A percentile compares a stretch with the other conserved stretches of the same genome.
phyloP scores from a whole-genome alignment of 2,797 vertebrate species.

The Manis pentadactyla region DNA sequence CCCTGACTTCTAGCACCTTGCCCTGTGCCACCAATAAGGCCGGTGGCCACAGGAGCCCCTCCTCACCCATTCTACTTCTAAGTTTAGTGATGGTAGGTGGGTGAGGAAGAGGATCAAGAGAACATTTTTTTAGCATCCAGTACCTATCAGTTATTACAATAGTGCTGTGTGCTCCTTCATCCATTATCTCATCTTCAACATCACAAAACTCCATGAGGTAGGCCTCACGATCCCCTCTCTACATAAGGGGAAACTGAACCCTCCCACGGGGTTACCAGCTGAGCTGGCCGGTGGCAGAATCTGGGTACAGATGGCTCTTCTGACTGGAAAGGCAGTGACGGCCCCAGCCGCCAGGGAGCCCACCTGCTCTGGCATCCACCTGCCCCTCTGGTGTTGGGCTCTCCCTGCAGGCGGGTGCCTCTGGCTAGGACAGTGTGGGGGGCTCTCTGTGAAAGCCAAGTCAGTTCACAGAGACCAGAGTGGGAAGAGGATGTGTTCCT shows the following conservation, averaged over 20 bases:
- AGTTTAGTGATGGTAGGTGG: not conserved
- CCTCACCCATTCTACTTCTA: not conserved
- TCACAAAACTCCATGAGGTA: not conserved
- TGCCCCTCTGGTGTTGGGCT: not conserved
- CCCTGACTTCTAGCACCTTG: not conserved
- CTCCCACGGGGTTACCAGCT: not conserved
- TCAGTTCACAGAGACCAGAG: constrained; percentile 22
- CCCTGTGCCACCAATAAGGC: not conserved
- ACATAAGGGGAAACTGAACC: not conserved
- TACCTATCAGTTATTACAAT: not conserved
- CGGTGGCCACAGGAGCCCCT: not conserved
- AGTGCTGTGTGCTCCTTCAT: not conserved
- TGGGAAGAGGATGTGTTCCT: constrained; percentile 63
- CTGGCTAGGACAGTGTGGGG: constrained; percentile 7
- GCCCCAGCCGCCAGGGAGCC: not conserved
- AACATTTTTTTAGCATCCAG: not conserved
- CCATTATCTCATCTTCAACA: not conserved
- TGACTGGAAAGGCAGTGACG: not conserved
- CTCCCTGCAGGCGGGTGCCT: not conserved
- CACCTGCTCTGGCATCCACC: not conserved
- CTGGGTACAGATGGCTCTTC: not conserved
- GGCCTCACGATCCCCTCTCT: not conserved
- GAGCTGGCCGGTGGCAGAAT: not conserved
- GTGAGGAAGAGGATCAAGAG: not conserved
- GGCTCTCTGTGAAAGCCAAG: constrained; percentile 31